Percentiles rank a stretch among this genome's conserved stretches.
Evolutionary conservation across 2,888 invertebrate genomes (phyloP).

Genomic region (Tinea semifulvella): DNA sequence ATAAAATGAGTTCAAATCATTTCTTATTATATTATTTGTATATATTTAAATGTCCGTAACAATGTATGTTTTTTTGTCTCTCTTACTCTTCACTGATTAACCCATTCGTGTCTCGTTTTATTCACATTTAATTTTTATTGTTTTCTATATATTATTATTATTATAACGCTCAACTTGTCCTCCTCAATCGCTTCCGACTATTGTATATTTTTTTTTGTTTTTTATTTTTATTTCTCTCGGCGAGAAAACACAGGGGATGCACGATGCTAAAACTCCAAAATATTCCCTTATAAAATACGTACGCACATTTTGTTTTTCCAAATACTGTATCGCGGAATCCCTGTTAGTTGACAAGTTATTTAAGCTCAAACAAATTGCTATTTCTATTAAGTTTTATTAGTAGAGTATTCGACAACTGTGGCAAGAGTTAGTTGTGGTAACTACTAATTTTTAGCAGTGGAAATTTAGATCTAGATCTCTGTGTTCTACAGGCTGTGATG

Average conservation of each 20-base stretch:
- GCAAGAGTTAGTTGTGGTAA: too few relatives aligned
- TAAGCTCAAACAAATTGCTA: too few relatives aligned
- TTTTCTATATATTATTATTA: constrained; percentile 5
- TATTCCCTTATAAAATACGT: constrained; percentile 24
- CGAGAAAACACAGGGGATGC: constrained; percentile 65
- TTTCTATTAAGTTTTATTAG: too few relatives aligned
- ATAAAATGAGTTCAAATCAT: background rate
- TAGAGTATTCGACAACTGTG: too few relatives aligned
- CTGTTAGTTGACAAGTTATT: too few relatives aligned
- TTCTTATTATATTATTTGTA: constrained; percentile 4
- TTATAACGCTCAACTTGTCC: constrained; percentile 46
- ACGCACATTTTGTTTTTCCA: constrained; percentile 23
- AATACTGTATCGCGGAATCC: too few relatives aligned
- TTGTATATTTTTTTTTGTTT: constrained; percentile 27
- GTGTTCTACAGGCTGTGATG: too few relatives aligned
- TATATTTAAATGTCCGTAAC: constrained; percentile 1
- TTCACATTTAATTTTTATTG: constrained; percentile 14
- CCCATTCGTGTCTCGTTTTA: constrained; percentile 49
- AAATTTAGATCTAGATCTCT: too few relatives aligned
- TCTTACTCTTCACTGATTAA: constrained; percentile 29
- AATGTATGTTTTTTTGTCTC: constrained; percentile 9
- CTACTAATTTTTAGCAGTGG: too few relatives aligned
- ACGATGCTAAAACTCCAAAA: constrained; percentile 55
- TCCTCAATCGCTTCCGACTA: constrained; percentile 62
- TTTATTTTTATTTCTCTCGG: constrained; percentile 34